These are phyloP conservation scores for Thysanoteuthis rhombus DNA, from an alignment of 2,888 invertebrate genomes.

Conservation along the genomic window DNA sequence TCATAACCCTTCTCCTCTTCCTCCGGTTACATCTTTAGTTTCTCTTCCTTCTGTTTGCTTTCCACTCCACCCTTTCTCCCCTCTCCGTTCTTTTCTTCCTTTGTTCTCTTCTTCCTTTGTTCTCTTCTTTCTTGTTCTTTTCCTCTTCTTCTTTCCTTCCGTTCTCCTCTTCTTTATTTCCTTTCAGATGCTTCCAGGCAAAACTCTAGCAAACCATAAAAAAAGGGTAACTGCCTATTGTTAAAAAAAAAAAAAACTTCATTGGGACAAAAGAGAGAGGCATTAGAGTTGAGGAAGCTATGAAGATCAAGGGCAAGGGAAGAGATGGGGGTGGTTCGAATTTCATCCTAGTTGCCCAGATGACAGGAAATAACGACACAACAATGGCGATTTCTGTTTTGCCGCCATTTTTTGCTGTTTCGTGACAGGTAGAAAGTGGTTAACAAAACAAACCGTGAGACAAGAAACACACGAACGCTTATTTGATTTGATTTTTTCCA, in stretches of 20 bases:
- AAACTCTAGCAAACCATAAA: not conserved
- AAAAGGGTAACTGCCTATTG: not conserved
- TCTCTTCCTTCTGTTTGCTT: not conserved
- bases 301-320: not conserved
- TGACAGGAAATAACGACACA: slow-evolving; percentile 12
- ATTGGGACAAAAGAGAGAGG: not conserved
- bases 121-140: not conserved
- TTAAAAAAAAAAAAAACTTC: slow-evolving; percentile 12
- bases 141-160: not conserved
- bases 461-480: not conserved
- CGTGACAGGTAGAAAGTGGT: slow-evolving; percentile 12
- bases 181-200: not conserved
- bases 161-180: not conserved
- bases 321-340: not conserved
- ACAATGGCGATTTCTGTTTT: not conserved
- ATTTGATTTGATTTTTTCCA: not conserved
- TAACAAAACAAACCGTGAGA: not conserved
- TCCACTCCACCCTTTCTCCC: not conserved
- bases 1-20: not conserved
- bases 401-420: not conserved
- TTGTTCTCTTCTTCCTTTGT: not conserved
- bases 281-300: not conserved
- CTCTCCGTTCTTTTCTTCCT: not conserved
- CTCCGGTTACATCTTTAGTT: too few species aligned
- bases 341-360: not conserved